phyloP scores from a whole-genome alignment of 2,888 invertebrate genomes.

The Lasius platythorax region DNA sequence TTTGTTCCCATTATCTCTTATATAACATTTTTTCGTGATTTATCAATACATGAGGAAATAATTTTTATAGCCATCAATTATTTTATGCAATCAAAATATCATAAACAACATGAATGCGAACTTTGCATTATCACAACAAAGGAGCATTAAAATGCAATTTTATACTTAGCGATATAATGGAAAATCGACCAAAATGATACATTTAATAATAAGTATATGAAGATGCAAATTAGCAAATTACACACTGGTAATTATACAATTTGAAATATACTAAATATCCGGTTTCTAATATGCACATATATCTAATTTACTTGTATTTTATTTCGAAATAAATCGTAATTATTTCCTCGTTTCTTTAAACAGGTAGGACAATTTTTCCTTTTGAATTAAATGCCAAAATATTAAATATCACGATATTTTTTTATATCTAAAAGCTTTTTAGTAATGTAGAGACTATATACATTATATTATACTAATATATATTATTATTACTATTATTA shows the following conservation, averaged over 20 bases:
- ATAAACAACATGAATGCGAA: too few species aligned
- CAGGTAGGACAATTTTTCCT: neutral
- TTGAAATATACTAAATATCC: too few species aligned
- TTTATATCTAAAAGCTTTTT: neutral
- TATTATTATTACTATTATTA: too few species aligned
- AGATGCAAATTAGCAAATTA: neutral
- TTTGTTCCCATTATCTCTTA: neutral
- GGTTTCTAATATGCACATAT: too few species aligned
- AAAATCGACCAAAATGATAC: neutral
- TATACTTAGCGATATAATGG: neutral
- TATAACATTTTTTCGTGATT: neutral
- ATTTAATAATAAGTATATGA: neutral
- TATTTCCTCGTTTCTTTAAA: neutral
- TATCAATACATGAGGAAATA: neutral
- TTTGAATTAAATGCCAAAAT: neutral
- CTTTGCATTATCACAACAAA: too few species aligned
- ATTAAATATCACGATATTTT: neutral
- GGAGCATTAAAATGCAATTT: neutral
- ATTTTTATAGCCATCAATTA: neutral
- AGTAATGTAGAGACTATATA: neutral
- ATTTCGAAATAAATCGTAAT: neutral
- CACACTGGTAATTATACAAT: neutral
- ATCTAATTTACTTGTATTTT: neutral
- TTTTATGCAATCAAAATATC: neutral
- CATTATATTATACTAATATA: neutral